These are phyloP conservation scores for Leucozona laternaria DNA, from an alignment of 2,888 invertebrate species.

Conservation along the genomic window DNA sequence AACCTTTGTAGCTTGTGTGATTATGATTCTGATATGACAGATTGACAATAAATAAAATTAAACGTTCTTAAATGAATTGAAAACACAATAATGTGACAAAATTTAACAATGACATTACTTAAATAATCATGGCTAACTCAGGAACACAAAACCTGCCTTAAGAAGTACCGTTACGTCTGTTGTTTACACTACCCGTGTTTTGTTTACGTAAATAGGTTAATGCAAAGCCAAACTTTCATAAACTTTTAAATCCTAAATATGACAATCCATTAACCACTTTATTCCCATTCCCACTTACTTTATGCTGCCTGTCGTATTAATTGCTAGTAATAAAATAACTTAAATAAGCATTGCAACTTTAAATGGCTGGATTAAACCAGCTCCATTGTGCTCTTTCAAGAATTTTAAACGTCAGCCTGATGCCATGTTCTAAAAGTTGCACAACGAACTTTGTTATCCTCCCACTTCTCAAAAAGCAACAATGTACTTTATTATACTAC, in stretches of 20 bases:
- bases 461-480: constrained; percentile 1
- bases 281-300: not conserved
- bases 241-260: not conserved
- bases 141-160: no score
- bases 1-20: no score
- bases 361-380: constrained; percentile 12
- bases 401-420: constrained; percentile 2
- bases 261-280: not conserved
- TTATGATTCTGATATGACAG: no score
- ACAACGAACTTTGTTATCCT: constrained; percentile 5
- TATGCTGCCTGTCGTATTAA: not conserved
- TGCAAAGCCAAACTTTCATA: not conserved
- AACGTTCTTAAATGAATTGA: no score
- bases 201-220: no score
- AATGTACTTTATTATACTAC: no score
- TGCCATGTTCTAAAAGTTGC: constrained; percentile 17
- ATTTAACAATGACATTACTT: no score
- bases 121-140: no score
- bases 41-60: no score
- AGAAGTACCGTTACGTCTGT: no score
- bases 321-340: constrained; percentile 19
- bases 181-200: no score
- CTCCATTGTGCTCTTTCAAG: not conserved
- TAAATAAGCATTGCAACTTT: constrained; percentile 30
- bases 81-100: no score